Base-by-base conservation (phyloP, 2,797 vertebrate genomes). In the Prunella strophiata region DNA sequence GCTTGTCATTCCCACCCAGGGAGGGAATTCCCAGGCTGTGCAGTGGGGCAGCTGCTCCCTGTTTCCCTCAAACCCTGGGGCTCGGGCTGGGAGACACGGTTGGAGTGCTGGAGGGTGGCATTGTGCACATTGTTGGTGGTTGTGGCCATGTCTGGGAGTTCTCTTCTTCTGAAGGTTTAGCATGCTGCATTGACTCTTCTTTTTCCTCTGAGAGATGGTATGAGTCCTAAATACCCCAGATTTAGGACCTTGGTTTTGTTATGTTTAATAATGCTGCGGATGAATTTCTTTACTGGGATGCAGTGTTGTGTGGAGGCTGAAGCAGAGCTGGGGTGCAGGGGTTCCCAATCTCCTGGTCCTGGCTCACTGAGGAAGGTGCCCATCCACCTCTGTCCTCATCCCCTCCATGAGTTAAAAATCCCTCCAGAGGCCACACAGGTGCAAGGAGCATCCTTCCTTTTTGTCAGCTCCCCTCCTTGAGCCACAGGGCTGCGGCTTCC, bases 11-110 rank as follows among this genome's bases (percentile, higher is more conserved):
- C 74, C 70, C 65, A 89, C 1, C 59, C 76, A 11, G 59, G 4
- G 27, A 47, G 42, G 47, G 38, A 72, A 48, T 52, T 55, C 42
- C 72, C 8, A 0, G 34, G 61, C 70, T 1, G 0, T 7, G 76
- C 0, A 5, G 21, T 6, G 45, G 26, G 65, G 51, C 2, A 21
- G 47, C 43, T 62, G 55, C 18, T 51, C 16, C 3, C 40, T 42
- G 2, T 4, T 2, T 7, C 11, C 25, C 52, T 52, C 11, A 50
- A 13, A 32, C 9, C 27, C 30, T 1, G 0, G 5, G 23, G 22
- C 34, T 55, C 0, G 0, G 55, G 48, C 7, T 47, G 61, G 85
- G 57, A 15, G 22, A 2, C 0, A 0, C 0, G 11, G 3, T 11
- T 59, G 75, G 32, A 12, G 1, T 0, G 6, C 29, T 45, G 15